Conservation (phyloP, 2,113 vertebrate species). For the Mesitornis unicolor region DNA sequence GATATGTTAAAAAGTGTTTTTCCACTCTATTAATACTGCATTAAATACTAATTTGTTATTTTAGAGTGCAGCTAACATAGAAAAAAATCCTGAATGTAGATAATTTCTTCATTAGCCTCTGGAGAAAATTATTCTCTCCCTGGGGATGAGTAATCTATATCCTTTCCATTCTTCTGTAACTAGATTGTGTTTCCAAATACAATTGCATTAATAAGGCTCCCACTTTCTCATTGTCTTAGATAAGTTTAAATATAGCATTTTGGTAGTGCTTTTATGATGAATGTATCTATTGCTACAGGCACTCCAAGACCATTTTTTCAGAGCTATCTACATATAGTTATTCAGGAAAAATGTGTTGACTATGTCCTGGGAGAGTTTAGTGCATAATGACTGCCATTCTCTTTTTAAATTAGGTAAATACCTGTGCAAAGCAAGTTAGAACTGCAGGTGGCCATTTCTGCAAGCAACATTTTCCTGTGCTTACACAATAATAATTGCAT, state of each 20-base stretch:
- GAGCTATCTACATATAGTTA: neutral
- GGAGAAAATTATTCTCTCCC: slow-evolving; percentile 9
- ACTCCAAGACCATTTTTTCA: slow-evolving; percentile 28
- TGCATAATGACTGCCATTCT: neutral
- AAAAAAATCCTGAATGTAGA: slow-evolving; percentile 7
- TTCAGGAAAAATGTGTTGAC: neutral
- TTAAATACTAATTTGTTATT: neutral
- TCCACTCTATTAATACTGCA: slow-evolving; percentile 10
- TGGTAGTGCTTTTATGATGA: neutral
- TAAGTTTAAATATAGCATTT: slow-evolving; percentile 44
- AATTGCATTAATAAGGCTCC: slow-evolving; percentile 43
- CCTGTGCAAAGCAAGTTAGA: neutral
- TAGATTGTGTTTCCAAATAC: slow-evolving; percentile 50
- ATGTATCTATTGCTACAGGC: neutral
- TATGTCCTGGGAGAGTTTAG: neutral
- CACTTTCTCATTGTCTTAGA: slow-evolving; percentile 13
- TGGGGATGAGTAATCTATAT: neutral
- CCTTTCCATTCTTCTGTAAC: slow-evolving; percentile 23
- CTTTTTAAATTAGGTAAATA: neutral
- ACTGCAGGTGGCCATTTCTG: neutral
- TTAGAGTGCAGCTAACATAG: neutral
- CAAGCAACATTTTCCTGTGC: neutral
- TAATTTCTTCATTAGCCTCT: slow-evolving; percentile 19
- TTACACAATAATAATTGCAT: neutral
- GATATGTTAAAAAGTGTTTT: neutral